These are phyloP conservation scores for Drosophila repleta DNA, from an alignment of 1,140 invertebrate species.

Conservation along the genomic window DNA sequence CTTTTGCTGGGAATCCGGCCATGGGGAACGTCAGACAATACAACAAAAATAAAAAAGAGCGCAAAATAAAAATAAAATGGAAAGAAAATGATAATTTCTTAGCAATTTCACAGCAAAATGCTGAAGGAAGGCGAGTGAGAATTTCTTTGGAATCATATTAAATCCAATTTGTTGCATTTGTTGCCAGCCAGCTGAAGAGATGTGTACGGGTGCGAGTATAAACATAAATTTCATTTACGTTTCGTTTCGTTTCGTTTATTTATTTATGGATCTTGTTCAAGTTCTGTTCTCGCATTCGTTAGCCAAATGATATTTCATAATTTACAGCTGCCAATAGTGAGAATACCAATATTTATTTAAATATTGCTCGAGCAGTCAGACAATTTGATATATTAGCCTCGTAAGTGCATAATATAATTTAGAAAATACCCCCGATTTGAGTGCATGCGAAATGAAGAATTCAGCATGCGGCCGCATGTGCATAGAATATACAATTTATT, in stretches of 20 bases:
- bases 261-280: conserved; percentile 12
- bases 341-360: conserved; percentile 7
- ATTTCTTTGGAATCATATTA: conserved; percentile 30
- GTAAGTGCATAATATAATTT: conserved; percentile 28
- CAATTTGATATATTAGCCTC: conserved; percentile 9
- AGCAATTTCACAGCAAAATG: conserved; percentile 35
- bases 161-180: conserved; percentile 3
- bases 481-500: conserved; percentile 47
- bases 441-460: conserved; percentile 4
- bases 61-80: conserved; percentile 6
- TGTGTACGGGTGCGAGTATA: background rate
- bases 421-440: conserved; percentile 14
- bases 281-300: conserved; percentile 11
- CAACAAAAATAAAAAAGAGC: too few relatives aligned
- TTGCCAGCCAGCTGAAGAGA: conserved; percentile 13
- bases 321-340: conserved; percentile 34
- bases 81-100: conserved; percentile 19
- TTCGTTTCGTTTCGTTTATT: conserved; percentile 24
- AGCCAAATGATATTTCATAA: conserved; percentile 28
- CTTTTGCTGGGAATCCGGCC: conserved; percentile 39
- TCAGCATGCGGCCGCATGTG: conserved; percentile 15
- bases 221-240: background rate
- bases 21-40: conserved; percentile 39
- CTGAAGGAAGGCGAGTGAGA: conserved; percentile 28
- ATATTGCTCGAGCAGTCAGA: too few relatives aligned